A percentile compares a stretch with the other conserved stretches of the same genome.
Evolutionary conservation across 2,797 vertebrate species (phyloP).

Genomic region (Coracias cyanogaster): DNA sequence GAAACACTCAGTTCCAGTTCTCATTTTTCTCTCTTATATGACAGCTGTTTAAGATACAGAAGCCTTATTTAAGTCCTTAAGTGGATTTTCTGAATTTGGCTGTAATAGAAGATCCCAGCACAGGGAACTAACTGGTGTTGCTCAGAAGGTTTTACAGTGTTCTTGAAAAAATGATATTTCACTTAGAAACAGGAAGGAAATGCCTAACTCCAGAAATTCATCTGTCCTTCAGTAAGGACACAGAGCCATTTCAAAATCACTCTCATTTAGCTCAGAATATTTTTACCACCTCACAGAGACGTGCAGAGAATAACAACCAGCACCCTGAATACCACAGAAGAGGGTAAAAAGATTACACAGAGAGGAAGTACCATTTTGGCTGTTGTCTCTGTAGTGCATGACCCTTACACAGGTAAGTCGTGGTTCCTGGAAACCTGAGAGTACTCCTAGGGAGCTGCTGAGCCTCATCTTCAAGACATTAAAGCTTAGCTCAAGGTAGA

Average conservation of each 20-base stretch:
- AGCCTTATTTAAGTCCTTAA: neutral
- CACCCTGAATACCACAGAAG: neutral
- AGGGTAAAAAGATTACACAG: neutral
- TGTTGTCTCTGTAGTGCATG: neutral
- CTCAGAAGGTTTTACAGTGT: neutral
- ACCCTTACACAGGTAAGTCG: neutral
- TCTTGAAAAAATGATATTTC: neutral
- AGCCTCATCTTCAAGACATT: neutral
- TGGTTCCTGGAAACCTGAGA: neutral
- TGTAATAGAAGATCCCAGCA: neutral
- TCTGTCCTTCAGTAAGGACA: neutral
- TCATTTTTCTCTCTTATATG: neutral
- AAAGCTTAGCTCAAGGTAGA: neutral
- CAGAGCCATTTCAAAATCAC: neutral
- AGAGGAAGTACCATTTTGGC: neutral
- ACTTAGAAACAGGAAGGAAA: slow-evolving; percentile 13
- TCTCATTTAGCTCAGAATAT: neutral
- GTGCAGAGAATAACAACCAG: neutral
- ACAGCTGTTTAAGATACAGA: neutral
- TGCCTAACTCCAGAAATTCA: neutral
- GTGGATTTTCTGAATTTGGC: neutral
- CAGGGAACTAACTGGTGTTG: neutral
- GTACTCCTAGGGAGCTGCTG: neutral
- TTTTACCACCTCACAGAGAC: neutral
- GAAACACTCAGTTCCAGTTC: neutral